Evolutionary conservation across 2,113 vertebrate species (phyloP), one percentile per base, ranked within the genome.

Genomic region (Thamnaconus septentrionalis): DNA sequence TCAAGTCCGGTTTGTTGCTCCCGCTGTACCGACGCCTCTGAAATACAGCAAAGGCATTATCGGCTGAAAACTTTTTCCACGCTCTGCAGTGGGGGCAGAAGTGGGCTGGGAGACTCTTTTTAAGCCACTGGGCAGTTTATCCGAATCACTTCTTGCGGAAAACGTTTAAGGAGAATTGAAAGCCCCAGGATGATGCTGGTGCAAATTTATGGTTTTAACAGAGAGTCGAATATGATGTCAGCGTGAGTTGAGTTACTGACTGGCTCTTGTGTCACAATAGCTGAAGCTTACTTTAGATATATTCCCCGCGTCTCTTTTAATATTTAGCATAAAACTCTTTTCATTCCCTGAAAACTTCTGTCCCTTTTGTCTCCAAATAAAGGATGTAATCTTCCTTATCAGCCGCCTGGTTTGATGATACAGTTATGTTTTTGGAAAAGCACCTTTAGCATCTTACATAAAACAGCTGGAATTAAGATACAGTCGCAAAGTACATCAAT

Each of bases 41-140:
- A 84, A 84, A 74, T 65, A 76, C 66, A 73, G 67, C 3, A 7
- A 67, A 71, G 60, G 61, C 61, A 69, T 75, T 78, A 81, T 79
- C 65, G 56, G 41, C 50, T 51, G 64, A 57, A 51, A 79, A 84
- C 77, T 61, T 64, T 81, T 10, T 71, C 47, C 39, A 56, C 66
- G 59, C 59, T 40, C 70, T 73, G 43, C 46, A 59, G n/a, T 47
- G 7, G 12, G n/a, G 50, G 43, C 39, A 2, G 18, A 31, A 31
- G 18, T 2, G 18, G 18, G 18, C 18, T 2, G 2, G 18, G 18
- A 31, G 18, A 31, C 18, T 31, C 18, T 31, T 31, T 31, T 2
- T 31, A 31, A 31, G 18, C 18, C 18, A 31, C 18, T 31, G 18
- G 18, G 18, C 18, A 31, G 18, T 31, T 31, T 31, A 52, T 51